Conservation (phyloP, 2,888 invertebrate genomes). For the Blastobasis adustella region DNA sequence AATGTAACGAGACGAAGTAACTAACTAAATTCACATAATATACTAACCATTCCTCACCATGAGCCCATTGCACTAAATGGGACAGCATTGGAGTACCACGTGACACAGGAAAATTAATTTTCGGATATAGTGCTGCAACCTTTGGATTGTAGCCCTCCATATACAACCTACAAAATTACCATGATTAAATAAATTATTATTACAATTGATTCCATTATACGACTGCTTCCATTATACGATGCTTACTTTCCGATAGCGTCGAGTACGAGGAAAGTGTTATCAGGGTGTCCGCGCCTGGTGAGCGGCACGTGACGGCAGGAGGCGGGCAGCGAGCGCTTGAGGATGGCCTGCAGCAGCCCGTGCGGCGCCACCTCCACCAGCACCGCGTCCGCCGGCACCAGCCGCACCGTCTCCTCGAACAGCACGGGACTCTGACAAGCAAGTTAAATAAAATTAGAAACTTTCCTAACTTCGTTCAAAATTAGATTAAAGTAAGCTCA, state of each 20-base stretch:
- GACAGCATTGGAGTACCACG: constrained; percentile 88
- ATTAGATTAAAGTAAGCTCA: no score
- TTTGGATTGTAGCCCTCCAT: constrained; percentile 82
- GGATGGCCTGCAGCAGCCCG: constrained; percentile 89
- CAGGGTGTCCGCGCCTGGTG: constrained; percentile 80
- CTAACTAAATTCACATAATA: not conserved
- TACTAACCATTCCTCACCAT: constrained; percentile 77
- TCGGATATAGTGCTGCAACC: constrained; percentile 82
- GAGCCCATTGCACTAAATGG: constrained; percentile 89
- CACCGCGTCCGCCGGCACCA: constrained; percentile 86
- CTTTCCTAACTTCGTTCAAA: not conserved
- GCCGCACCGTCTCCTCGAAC: constrained; percentile 85
- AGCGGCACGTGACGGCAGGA: constrained; percentile 81
- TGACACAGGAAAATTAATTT: constrained; percentile 86
- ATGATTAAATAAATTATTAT: not conserved
- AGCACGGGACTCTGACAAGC: constrained; percentile 74
- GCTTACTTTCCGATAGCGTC: constrained; percentile 78
- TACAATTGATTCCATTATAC: not conserved
- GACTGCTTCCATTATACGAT: no score
- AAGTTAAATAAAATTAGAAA: not conserved
- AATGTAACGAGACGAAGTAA: no score
- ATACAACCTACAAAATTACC: constrained; percentile 75
- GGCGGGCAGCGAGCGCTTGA: constrained; percentile 81
- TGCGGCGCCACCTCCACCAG: constrained; percentile 93
- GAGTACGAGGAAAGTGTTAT: constrained; percentile 73